Evolutionary conservation across 2,888 invertebrate genomes (phyloP), one percentile per base, ranked within the genome.

Genomic region (Pachliopta kotzebuea): DNA sequence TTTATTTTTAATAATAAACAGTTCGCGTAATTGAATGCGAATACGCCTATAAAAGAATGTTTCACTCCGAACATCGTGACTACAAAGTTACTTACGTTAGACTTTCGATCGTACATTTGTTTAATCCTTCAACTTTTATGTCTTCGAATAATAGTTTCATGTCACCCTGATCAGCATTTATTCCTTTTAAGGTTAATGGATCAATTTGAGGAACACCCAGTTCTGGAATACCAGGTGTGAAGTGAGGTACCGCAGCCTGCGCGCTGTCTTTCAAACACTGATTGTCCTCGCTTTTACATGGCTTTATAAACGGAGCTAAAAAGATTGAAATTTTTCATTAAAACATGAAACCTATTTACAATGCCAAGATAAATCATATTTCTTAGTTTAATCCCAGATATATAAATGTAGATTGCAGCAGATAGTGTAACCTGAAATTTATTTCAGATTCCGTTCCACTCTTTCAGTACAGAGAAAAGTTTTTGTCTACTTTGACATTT

Each of bases 261-360:
- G 76, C 57, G 14, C 78, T 78, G 4, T 67, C 21, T 8, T 70
- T 56, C 0, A 78, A 24, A 59, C 84, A 81, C 4, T 65, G 67
- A 0, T 62, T 65, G 62, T 81, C 81, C 4, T 62, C 59, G 7
- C 56, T 26, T 42, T 70, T 68, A 64, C 82, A 82, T 49, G 76
- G 76, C 7, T 70, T 76, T 57, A 81, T 74, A 65, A 76, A 78
- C 0, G 75, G 65, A 6, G 59, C 80, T 80, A 11, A 57, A 64
- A 63, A 54, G 14, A 11, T n/a, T n/a, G 14, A 37, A 11, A 37
- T 4, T 14, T 14, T 3, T 26, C 4, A 4, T 37, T 37, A 37
- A 37, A 37, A 37, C 17, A 14, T 37, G 4, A 37, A 37, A 37
- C 11, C 1, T 14, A 14, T 37, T 37, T 14, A 37, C 37, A 4